phyloP scores from a whole-genome alignment of 2,113 vertebrate species.

The Bufo gargarizans region DNA sequence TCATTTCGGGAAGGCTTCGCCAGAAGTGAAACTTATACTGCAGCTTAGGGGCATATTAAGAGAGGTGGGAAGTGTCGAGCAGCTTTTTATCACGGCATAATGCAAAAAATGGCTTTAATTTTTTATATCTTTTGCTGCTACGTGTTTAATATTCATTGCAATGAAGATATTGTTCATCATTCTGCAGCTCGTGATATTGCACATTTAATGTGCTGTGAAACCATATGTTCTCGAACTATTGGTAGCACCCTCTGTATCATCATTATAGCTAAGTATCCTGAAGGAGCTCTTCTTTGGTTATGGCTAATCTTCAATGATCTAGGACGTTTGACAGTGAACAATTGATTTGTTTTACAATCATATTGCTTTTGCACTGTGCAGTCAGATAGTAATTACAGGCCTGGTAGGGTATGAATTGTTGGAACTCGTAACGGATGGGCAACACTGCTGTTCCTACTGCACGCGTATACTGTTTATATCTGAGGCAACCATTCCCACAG shows the following conservation, averaged over 20 bases:
- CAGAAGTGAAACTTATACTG: background rate
- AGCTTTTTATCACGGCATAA: background rate
- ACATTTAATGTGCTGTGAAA: background rate
- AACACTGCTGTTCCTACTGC: background rate
- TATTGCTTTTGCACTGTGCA: background rate
- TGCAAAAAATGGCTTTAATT: background rate
- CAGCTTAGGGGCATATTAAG: background rate
- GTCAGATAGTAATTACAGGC: conserved; percentile 16
- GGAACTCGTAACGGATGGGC: background rate
- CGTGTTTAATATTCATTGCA: background rate
- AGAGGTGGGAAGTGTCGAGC: background rate
- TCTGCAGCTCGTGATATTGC: background rate
- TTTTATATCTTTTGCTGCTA: background rate
- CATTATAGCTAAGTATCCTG: background rate
- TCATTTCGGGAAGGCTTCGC: background rate
- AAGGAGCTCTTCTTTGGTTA: background rate
- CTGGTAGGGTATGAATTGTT: background rate
- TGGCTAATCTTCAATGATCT: conserved; percentile 9
- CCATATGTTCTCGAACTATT: background rate
- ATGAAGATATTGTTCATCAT: background rate
- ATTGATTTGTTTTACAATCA: conserved; percentile 23
- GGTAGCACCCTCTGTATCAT: background rate
- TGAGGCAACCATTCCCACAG: conserved; percentile 18
- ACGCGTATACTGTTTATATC: conserved; percentile 29
- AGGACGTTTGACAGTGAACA: conserved; percentile 2